Percentiles rank a stretch among this genome's conserved stretches.
Evolutionary conservation across 2,797 vertebrate genomes (phyloP).

Genomic region (Chloroceryle inda): DNA sequence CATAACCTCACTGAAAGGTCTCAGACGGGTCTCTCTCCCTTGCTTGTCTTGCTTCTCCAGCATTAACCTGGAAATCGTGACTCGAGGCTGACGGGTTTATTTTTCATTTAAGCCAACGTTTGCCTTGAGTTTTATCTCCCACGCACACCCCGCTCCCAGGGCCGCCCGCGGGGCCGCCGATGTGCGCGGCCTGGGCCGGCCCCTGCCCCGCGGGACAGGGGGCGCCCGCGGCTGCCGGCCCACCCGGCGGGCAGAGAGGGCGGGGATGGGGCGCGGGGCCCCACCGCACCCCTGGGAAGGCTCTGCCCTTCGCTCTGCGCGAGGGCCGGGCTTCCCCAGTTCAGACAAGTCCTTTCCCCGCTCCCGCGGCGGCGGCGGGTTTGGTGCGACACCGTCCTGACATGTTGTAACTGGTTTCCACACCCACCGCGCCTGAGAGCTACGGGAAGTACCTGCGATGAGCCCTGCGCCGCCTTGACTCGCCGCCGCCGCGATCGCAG

Average conservation of each 20-base stretch:
- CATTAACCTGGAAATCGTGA: slow-evolving; percentile 4
- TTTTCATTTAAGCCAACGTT: not conserved
- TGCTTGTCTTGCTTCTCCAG: not conserved
- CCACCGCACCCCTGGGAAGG: not conserved
- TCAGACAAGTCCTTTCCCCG: slow-evolving; percentile 64
- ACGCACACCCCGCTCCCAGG: not conserved
- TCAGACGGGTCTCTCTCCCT: not conserved
- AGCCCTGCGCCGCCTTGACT: slow-evolving; percentile 52
- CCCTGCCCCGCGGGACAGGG: not conserved
- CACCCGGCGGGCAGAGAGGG: not conserved
- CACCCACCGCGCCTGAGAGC: slow-evolving; percentile 80
- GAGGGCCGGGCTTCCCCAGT: slow-evolving; percentile 57
- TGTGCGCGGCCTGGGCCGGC: not conserved
- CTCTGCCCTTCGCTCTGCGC: not conserved
- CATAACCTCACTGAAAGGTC: not conserved
- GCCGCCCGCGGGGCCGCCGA: not conserved
- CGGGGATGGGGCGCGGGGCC: not conserved
- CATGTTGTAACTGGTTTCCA: slow-evolving; percentile 90
- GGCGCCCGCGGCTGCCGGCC: not conserved
- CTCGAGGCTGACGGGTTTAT: not conserved
- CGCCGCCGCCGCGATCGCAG: not conserved
- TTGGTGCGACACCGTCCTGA: slow-evolving; percentile 77
- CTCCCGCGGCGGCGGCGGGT: slow-evolving; percentile 38
- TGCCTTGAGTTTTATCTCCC: not conserved
- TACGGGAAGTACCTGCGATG: slow-evolving; percentile 64